Evolutionary conservation across 1,140 invertebrate species (phyloP), one percentile per base, ranked within the genome.

Genomic region (Chironomus striatipennis): DNA sequence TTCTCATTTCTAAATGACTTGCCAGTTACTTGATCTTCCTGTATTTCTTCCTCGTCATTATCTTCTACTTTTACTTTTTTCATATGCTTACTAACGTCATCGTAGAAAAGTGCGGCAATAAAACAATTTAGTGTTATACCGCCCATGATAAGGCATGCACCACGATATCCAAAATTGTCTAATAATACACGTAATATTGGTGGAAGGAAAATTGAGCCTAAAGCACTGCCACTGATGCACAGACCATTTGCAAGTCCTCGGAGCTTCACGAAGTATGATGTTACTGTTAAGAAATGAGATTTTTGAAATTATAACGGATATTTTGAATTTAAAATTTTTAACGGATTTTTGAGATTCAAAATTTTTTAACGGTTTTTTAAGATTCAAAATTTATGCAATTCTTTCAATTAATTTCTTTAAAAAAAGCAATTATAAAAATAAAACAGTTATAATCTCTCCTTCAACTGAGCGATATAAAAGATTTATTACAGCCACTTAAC

Each of bases 191-290:
- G 83, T 43, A 95, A 80, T 47, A 92, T 83, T 0, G 93, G 90
- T 17, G 93, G 92, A 76, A 96, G 83, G 75, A 95, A 88, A 76
- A 95, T 88, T 34, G 87, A 84, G 20, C 93, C 94, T 70, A 95
- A 85, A 2, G 93, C 92, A 78, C 92, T 95, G 15, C 93, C 94
- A 3, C 93, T 94, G 83, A 95, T 93, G 77, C 93, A 94, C 17
- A 96, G 87, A 0, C 93, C 94, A 82, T 95, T 96, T 18, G 93
- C 94, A 9, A 96, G 84, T 3, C 93, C 93, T 70, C 93, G 85
- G 43, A 90, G 84, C 73, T 89, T 87, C 1, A 93, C 87, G 81
- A 96, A 96, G 81, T 96, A 96, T 65, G 91, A 91, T 8, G 92
- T 94, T 65, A 95, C 92, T 57, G 15, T 12, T 12, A 57, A 15